Evolutionary conservation across 2,797 vertebrate species (phyloP), one percentile per base, ranked within the genome.

Genomic region (Lophius americanus): DNA sequence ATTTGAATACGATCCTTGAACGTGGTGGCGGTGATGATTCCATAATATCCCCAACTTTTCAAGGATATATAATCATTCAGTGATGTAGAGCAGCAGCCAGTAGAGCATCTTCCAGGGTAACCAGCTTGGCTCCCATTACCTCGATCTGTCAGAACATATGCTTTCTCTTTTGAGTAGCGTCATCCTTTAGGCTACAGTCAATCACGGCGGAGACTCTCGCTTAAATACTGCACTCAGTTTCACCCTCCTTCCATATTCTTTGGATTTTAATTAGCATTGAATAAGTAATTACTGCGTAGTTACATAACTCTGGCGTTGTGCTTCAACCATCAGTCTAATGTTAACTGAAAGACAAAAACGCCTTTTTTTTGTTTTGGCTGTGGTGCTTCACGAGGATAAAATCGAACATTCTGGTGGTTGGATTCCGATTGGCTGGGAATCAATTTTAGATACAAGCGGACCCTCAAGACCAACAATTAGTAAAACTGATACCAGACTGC

Each of bases 181-280:
- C 37, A 57, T 36, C 9, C 11, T 14, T 14, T 3, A 8, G 23
- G 48, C 12, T 3, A 37, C 0, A 0, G 41, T 41, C 59, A 60
- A 9, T 48, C 33, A 61, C 36, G 37, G 13, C 37, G 12, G 33
- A 44, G 42, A 65, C 32, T 37, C 12, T 54, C 7, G 38, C 11
- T 65, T 32, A 10, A 37, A 41, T 9, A 37, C 9, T 39, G 9
- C 39, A 56, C 6, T 48, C 7, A 8, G 10, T 59, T n/a, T 42
- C 50, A 42, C 69, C 66, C 69, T 48, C 62, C 37, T 62, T 76
- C 33, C 33, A 49, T 62, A 55, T 63, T 68, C 70, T 54, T 48
- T 13, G 51, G 56, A 9, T 52, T 43, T 49, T 71, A 74, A 76
- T 75, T 68, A 61, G 6, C 60, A 70, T 51, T 8, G 32, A 47